Evolutionary conservation across 2,888 invertebrate species (phyloP).

Genomic region (Hirtodrosophila trivittata): DNA sequence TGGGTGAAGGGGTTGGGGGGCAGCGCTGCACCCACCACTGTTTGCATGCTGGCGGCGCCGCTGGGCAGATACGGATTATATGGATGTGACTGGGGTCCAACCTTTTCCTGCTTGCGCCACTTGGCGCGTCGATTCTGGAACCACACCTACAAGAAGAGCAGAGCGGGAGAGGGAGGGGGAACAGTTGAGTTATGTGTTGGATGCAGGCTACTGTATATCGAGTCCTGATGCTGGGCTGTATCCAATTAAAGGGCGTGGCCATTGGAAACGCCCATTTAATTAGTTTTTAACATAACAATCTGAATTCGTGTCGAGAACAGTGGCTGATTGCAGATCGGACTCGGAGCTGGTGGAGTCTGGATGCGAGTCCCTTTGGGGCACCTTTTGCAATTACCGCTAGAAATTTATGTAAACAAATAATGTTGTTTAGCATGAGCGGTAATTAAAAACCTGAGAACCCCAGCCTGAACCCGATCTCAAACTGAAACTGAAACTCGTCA

Average conservation of each 20-base stretch:
- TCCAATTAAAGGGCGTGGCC: conserved; percentile 74
- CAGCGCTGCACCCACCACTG: conserved; percentile 90
- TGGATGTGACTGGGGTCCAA: conserved; percentile 94
- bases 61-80: conserved; percentile 93
- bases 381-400: conserved; percentile 50
- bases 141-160: conserved; percentile 89
- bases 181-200: conserved; percentile 65
- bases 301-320: conserved; percentile 48
- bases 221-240: conserved; percentile 28
- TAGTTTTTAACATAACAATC: conserved; percentile 81
- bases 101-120: conserved; percentile 97
- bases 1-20: conserved; percentile 91
- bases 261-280: conserved; percentile 78
- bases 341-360: conserved; percentile 4
- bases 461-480: conserved; percentile 21
- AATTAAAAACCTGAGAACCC: conserved; percentile 61
- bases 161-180: conserved; percentile 1
- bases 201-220: conserved; percentile 70
- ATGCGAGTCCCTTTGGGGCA: conserved; percentile 29
- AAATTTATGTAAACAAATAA: conserved; percentile 71
- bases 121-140: conserved; percentile 96
- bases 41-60: conserved; percentile 87
- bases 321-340: conserved; percentile 61
- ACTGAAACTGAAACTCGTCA: conserved; percentile 29
- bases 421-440: conserved; percentile 73